A percentile compares a stretch with the other conserved stretches of the same genome.
phyloP scores from a whole-genome alignment of 2,888 invertebrate species.

The Lepidocyrtinus sp. region DNA sequence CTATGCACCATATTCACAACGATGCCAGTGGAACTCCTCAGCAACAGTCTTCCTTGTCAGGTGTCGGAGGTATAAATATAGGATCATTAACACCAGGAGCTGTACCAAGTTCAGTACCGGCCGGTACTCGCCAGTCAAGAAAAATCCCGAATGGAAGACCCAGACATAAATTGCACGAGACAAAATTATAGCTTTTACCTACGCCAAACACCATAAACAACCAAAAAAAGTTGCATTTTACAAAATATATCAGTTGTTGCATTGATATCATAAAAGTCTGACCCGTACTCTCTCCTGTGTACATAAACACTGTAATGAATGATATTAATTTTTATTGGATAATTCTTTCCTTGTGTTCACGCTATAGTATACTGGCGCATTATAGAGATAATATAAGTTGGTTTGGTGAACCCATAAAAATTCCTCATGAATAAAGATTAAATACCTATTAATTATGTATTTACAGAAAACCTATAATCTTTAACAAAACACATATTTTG shows the following conservation, averaged over 20 bases:
- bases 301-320: conserved; percentile 6
- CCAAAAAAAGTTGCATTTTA: neutral
- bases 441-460: conserved; percentile 49
- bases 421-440: conserved; percentile 52
- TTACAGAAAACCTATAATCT: conserved; percentile 52
- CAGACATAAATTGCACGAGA: conserved; percentile 66
- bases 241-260: conserved; percentile 15
- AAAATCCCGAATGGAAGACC: conserved; percentile 45
- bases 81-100: conserved; percentile 11
- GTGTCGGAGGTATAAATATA: neutral
- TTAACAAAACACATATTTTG: too few species aligned
- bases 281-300: neutral
- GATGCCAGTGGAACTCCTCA: conserved; percentile 25
- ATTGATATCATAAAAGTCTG: neutral
- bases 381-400: neutral
- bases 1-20: conserved; percentile 63
- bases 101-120: conserved; percentile 8
- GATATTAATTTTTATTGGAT: neutral
- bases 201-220: conserved; percentile 24
- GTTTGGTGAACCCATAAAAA: neutral
- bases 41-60: conserved; percentile 4
- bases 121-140: conserved; percentile 37
- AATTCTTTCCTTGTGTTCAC: too few species aligned
- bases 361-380: neutral
- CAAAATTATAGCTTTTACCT: conserved; percentile 65